Percentiles rank a stretch among this genome's conserved stretches.
These are phyloP conservation scores for Cranoglanis bouderius DNA, from an alignment of 2,113 vertebrate species.

Conservation along the genomic window DNA sequence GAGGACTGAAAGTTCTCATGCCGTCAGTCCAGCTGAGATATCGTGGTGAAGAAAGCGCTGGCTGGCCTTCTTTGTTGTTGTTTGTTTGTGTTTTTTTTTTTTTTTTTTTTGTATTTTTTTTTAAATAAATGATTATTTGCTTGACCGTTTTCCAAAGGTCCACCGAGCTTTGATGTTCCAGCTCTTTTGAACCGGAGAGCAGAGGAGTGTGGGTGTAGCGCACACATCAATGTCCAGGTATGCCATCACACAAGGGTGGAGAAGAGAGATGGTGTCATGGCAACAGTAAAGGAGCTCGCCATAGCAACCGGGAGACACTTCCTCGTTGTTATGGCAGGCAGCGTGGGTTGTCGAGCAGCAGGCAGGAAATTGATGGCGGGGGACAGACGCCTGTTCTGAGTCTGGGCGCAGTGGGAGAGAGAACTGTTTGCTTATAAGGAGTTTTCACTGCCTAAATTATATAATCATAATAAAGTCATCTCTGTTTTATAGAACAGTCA, in stretches of 20 bases:
- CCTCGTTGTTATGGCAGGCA: background rate
- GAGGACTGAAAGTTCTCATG: background rate
- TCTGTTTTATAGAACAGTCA: background rate
- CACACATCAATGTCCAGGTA: conserved; percentile 26
- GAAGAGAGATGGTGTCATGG: conserved; percentile 36
- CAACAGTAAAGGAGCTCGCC: conserved; percentile 28
- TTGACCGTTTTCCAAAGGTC: conserved; percentile 62
- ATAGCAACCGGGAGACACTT: conserved; percentile 31
- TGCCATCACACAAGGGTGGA: conserved; percentile 30
- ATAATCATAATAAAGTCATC: background rate
- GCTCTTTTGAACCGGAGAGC: conserved; percentile 67
- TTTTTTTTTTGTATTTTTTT: conserved; percentile 49
- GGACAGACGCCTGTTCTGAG: background rate
- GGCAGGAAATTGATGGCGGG: background rate
- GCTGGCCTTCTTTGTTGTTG: background rate
- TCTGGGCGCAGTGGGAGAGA: background rate
- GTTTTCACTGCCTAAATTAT: background rate
- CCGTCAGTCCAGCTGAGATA: background rate
- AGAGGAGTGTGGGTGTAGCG: conserved; percentile 30
- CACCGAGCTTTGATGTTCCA: conserved; percentile 65
- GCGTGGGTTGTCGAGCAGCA: conserved; percentile 21
- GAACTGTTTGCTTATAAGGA: background rate
- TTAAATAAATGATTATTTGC: conserved; percentile 66
- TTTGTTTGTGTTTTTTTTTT: background rate
- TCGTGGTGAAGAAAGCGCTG: background rate